Evolutionary conservation across 1,140 invertebrate species (phyloP), one percentile per base, ranked within the genome.

Genomic region (Drosophila rhopaloa): DNA sequence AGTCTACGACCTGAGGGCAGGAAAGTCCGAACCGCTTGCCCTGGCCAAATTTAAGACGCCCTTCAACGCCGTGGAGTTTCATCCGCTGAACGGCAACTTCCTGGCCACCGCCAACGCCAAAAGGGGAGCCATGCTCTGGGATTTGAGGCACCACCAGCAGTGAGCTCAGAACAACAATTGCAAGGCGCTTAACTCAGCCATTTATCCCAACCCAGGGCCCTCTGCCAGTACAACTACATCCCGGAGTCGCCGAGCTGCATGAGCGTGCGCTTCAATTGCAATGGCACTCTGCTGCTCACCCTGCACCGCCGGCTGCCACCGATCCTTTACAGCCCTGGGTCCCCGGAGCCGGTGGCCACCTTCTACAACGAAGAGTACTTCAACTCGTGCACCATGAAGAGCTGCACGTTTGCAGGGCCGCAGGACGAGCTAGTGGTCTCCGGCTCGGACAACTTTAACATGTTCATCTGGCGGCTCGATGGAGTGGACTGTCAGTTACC

Each of bases 381-480:
- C 79, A 99, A 99, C 92, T 98, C 97, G 1, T 99, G 98, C 91
- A 99, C 98, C 0, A 98, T 99, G 97, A 99, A 99, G 93, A 98
- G 97, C 66, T 98, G 97, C 85, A 96, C 95, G 54, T 99, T 99
- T 94, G 97, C 97, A n/a, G 98, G 98, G 0, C 95, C 96, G 6
- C 94, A 95, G 44, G 97, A 98, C 91, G 95, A 98, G 93, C 98
- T 96, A 92, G 95, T 99, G 48, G 92, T 98, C 13, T 98, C 97
- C 5, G 98, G 96, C 6, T 98, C 98, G 0, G 98, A 99, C 93
- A 97, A 99, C 92, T 99, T 98, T 90, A 98, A 98, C 92, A 92
- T 99, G 13, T 99, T 98, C 92, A 96, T 98, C 94, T 99, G 98
- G 98, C 96, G 96, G 90, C 95, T 99, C 76, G 92, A 91, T 1